Base-by-base conservation (phyloP, 2,888 invertebrate genomes). In the Agrotis ipsilon region DNA sequence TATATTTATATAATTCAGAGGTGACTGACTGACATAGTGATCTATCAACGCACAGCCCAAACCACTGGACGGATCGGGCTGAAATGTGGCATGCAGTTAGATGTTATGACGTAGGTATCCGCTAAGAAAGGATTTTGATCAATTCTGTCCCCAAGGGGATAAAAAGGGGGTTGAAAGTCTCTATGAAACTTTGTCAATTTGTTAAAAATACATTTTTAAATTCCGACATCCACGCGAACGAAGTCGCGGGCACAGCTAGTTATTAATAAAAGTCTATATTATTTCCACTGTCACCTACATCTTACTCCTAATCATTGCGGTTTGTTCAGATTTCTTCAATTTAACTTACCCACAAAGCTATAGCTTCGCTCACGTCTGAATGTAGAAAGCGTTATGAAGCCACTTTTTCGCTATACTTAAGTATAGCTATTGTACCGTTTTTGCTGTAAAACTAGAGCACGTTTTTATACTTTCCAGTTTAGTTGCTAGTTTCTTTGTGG, bases 271-370 rank as follows among this genome's bases (percentile, higher is more conserved):
- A 52, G 13, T 18, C 18, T 43, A 18, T 19, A 18, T 13, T 45
- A 39, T 58, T 9, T 19, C 9, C 43, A 46, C 19, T n/a, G n/a
- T 43, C 39, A 16, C 46, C 52, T 39, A 24, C 46, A 58, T 1
- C 24, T 18, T 51, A 45, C 9, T 7, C 4, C 69, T 83, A 81
- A 88, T 88, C 82, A 81, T 84, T 87, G 91, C 87, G 92, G 91
- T 91, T 87, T 86, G 82, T 86, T 86, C 89, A 91, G 90, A 92
- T 93, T 91, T 93, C 91, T 92, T 92, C 92, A 92, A 93, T 94
- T 75, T 71, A 70, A 70, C 43, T 51, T 52, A 46, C 64, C 74
- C 91, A 92, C 88, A 82, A 78, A 71, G 65, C 66, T 77, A 89
- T 83, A 87, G 90, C 87, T 89, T 78, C 72, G 72, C 69, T 80